A percentile compares a stretch with the other conserved stretches of the same genome.
These are phyloP conservation scores for Valencia hispanica DNA, from an alignment of 2,797 vertebrate species.

Conservation along the genomic window DNA sequence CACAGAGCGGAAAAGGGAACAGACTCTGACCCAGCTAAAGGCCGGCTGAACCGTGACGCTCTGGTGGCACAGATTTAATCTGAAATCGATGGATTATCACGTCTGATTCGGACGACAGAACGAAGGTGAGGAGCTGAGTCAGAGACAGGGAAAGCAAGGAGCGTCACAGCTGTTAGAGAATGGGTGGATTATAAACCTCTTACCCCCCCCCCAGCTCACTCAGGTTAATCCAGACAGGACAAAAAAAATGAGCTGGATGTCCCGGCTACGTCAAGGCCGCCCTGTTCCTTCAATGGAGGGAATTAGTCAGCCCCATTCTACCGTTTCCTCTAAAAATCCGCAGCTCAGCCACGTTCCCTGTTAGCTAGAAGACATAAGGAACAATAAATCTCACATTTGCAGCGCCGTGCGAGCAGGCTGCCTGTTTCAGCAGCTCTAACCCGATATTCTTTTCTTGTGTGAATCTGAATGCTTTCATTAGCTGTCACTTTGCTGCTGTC, in stretches of 20 bases:
- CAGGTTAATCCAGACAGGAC: conserved; percentile 61
- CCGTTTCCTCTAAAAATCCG: not conserved
- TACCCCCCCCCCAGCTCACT: conserved; percentile 42
- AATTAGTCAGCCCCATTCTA: not conserved
- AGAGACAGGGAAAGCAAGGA: conserved; percentile 14
- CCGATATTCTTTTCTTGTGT: too few species aligned
- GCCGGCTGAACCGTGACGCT: not conserved
- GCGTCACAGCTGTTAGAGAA: conserved; percentile 26
- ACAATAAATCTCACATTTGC: not conserved
- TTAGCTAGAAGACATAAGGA: too few species aligned
- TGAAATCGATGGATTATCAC: conserved; percentile 41
- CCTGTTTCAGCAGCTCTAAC: too few species aligned
- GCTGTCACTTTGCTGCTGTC: too few species aligned
- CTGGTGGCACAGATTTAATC: not conserved
- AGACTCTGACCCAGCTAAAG: not conserved
- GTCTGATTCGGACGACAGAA: too few species aligned
- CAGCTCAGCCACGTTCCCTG: not conserved
- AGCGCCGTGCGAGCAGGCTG: too few species aligned
- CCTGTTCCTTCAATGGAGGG: conserved; percentile 20
- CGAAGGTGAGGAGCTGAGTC: too few species aligned
- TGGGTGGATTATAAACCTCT: conserved; percentile 64
- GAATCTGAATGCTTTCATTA: too few species aligned
- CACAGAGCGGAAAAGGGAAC: too few species aligned
- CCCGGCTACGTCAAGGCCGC: conserved; percentile 18
- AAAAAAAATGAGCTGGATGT: conserved; percentile 18